phyloP scores from a whole-genome alignment of 1,140 invertebrate species.

The Epicauta chinensis region DNA sequence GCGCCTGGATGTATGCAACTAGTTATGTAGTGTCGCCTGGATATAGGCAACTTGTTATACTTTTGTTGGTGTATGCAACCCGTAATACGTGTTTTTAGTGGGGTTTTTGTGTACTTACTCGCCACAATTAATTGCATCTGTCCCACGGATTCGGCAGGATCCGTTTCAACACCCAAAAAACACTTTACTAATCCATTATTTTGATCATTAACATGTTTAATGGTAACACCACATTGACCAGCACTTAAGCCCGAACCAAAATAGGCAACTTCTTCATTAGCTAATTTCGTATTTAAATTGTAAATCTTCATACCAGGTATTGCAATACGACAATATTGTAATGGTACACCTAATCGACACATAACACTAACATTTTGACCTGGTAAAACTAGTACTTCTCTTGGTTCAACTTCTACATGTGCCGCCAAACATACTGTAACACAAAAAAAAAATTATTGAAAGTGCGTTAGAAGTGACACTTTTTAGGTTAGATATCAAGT shows the following conservation, averaged over 20 bases:
- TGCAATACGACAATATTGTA: slow-evolving; percentile 48
- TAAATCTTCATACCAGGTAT: slow-evolving; percentile 32
- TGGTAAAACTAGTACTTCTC: slow-evolving; percentile 42
- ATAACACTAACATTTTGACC: slow-evolving; percentile 45
- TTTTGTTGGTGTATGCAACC: too few species aligned
- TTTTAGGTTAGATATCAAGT: too few species aligned
- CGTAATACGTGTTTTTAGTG: too few species aligned
- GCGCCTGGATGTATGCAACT: too few species aligned
- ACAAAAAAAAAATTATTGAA: slow-evolving; percentile 12
- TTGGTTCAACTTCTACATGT: slow-evolving; percentile 45
- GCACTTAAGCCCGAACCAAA: slow-evolving; percentile 48
- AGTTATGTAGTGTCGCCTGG: too few species aligned
- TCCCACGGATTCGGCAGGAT: slow-evolving; percentile 49
- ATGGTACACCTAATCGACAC: slow-evolving; percentile 47
- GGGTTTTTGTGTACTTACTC: too few species aligned
- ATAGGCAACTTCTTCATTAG: slow-evolving; percentile 44
- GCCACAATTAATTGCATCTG: slow-evolving; percentile 61
- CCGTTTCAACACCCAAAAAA: slow-evolving; percentile 47
- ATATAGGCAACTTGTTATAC: too few species aligned
- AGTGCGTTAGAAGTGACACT: too few species aligned
- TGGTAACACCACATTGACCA: slow-evolving; percentile 63
- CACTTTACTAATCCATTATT: slow-evolving; percentile 65
- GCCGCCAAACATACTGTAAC: slow-evolving; percentile 26
- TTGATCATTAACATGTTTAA: slow-evolving; percentile 52
- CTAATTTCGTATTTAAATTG: slow-evolving; percentile 33